Evolutionary conservation across 30 jellyfish, hydroid and myxozoan species (phyloP).

Genomic region (Hydractinia echinata): DNA sequence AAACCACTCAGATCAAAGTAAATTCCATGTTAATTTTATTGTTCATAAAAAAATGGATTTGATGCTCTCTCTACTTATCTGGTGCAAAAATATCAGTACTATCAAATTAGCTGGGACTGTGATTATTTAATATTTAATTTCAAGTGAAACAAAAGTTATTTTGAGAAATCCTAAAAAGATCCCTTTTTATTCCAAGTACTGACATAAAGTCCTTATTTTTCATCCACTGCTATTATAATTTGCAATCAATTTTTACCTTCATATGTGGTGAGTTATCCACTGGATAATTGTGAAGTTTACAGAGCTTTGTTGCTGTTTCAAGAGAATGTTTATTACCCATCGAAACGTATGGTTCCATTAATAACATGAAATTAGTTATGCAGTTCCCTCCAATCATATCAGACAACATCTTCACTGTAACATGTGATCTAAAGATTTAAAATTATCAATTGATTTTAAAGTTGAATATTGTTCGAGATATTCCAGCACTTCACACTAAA

Average conservation of each 20-base stretch:
- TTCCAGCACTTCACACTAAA: background rate
- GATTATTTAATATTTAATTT: background rate
- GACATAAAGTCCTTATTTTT: too few relatives aligned
- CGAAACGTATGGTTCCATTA: slow-evolving; percentile 43
- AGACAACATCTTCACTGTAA: slow-evolving; percentile 34
- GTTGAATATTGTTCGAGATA: background rate
- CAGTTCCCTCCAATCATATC: slow-evolving; percentile 65
- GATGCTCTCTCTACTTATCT: background rate
- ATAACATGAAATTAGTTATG: slow-evolving; percentile 36
- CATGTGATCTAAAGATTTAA: slow-evolving; percentile 11
- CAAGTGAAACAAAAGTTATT: too few relatives aligned
- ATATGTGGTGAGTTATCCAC: slow-evolving; percentile 35
- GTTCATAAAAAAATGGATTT: background rate
- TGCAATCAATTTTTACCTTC: slow-evolving; percentile 29
- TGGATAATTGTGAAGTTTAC: slow-evolving; percentile 42
- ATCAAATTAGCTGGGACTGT: background rate
- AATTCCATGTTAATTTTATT: background rate
- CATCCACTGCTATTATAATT: too few relatives aligned
- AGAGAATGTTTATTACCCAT: slow-evolving; percentile 25
- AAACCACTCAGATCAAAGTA: background rate
- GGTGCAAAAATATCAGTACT: background rate
- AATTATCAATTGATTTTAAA: background rate
- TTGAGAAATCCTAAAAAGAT: background rate
- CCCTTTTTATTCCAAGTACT: too few relatives aligned
- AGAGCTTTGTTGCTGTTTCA: slow-evolving; percentile 35